Evolutionary conservation across 2,113 vertebrate species (phyloP), one percentile per base, ranked within the genome.

Genomic region (Glaucomys volans): DNA sequence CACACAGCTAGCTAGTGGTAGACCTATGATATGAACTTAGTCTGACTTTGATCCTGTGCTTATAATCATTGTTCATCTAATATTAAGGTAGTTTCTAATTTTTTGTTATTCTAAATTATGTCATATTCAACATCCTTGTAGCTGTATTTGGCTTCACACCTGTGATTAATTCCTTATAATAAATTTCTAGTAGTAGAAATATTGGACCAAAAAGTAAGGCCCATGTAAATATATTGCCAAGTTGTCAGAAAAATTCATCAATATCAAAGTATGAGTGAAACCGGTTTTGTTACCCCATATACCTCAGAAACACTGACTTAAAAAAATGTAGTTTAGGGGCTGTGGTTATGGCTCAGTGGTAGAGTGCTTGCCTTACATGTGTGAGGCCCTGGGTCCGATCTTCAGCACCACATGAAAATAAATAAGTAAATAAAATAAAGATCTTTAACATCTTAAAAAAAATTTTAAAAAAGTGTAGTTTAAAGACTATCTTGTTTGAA

Each of bases 111-210:
- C 66, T 47, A 16, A 74, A 44, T 44, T 69, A n/a, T 96, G 87
- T 47, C 9, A 24, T n/a, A 76, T 20, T 85, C 95, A 42, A 37
- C 35, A 52, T 91, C 13, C 35, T 64, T 94, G 28, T 72, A 85
- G 42, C 52, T 59, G 11, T 84, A 50, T 67, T 37, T 83, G 24
- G 86, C 44, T 94, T 77, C 52, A 91, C 8, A 32, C 62, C 37
- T 85, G 28, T 87, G 37, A 83, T 24, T 62, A 76, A 75, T 96
- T 95, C 54, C 44, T 64, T 86, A 84, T 44, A 74, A 44, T 97
- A 77, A 32, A 77, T 79, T 71, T 83, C 89, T 82, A 87, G 54
- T 87, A 59, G 10, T 42, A 72, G 54, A 83, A 35, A 14, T 92
- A 30, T 28, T 83, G 44, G 37, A 69, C 82, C 22, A 77, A 87